Evolutionary conservation across 2,888 invertebrate species (phyloP).

Genomic region (Cheilosia pagana): DNA sequence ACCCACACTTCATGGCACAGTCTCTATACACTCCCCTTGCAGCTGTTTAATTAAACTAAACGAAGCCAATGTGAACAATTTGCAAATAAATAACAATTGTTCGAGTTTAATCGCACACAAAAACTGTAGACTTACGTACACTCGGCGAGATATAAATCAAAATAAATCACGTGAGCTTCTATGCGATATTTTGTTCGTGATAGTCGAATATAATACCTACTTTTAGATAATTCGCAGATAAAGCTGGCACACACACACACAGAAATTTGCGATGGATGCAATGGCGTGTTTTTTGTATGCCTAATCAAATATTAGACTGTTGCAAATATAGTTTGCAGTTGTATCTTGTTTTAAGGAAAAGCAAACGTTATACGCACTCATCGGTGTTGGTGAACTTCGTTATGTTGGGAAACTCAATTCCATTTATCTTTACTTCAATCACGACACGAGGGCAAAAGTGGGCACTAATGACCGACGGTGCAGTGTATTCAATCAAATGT

Average conservation of each 20-base stretch:
- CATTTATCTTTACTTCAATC: conserved; percentile 51
- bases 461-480: conserved; percentile 39
- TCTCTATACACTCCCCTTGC: not conserved
- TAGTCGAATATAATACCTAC: conserved; percentile 23
- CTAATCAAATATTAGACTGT: conserved; percentile 6
- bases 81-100: conserved; percentile 42
- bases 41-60: conserved; percentile 40
- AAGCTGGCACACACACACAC: not conserved
- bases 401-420: conserved; percentile 17
- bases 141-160: conserved; percentile 46
- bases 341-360: too few species aligned
- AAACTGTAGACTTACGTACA: conserved; percentile 2
- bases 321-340: conserved; percentile 7
- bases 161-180: conserved; percentile 52
- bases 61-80: conserved; percentile 15
- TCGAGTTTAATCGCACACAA: conserved; percentile 31
- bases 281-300: conserved; percentile 8
- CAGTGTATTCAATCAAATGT: conserved; percentile 48
- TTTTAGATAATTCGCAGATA: conserved; percentile 18
- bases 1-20: not conserved
- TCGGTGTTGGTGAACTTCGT: too few species aligned
- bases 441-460: conserved; percentile 4
- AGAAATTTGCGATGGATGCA: not conserved
- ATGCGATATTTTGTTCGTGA: conserved; percentile 34
- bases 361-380: too few species aligned